phyloP scores from a whole-genome alignment of 2,888 invertebrate species.

The Agrotis segetum region DNA sequence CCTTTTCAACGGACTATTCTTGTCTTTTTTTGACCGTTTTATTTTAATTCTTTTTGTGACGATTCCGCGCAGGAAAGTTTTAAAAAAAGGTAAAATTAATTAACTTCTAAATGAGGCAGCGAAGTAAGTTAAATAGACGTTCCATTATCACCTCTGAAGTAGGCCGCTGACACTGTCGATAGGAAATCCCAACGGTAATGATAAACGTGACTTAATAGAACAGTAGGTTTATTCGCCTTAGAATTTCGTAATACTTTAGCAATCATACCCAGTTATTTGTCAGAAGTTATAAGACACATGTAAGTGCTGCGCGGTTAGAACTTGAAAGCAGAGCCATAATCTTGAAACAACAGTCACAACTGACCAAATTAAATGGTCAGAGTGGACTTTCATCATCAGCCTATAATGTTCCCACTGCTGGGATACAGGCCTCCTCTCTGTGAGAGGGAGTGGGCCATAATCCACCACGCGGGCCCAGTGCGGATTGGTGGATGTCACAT shows the following conservation, averaged over 20 bases:
- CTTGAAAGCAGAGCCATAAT: background rate
- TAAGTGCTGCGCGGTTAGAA: background rate
- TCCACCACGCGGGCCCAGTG: no score
- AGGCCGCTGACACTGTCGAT: slow-evolving; percentile 15
- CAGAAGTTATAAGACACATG: background rate
- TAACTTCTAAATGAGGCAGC: slow-evolving; percentile 37
- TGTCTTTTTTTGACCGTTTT: slow-evolving; percentile 60
- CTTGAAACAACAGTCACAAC: background rate
- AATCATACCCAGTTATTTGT: background rate
- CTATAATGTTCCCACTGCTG: no score
- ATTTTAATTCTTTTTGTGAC: slow-evolving; percentile 64
- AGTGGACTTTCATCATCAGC: background rate
- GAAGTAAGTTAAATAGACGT: slow-evolving; percentile 40
- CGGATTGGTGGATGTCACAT: no score
- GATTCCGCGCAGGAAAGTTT: slow-evolving; percentile 23
- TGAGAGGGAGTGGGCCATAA: no score
- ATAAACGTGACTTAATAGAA: slow-evolving; percentile 15
- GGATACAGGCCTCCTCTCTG: no score
- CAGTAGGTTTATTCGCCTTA: background rate
- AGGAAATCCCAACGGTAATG: slow-evolving; percentile 14
- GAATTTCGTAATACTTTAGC: background rate
- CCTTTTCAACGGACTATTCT: slow-evolving; percentile 52
- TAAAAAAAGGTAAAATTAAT: slow-evolving; percentile 32
- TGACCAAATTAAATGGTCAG: background rate
- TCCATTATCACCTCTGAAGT: slow-evolving; percentile 53